Evolutionary conservation across 2,797 vertebrate genomes (phyloP), one percentile per base, ranked within the genome.

Genomic region (Mormyrops attenuatus): DNA sequence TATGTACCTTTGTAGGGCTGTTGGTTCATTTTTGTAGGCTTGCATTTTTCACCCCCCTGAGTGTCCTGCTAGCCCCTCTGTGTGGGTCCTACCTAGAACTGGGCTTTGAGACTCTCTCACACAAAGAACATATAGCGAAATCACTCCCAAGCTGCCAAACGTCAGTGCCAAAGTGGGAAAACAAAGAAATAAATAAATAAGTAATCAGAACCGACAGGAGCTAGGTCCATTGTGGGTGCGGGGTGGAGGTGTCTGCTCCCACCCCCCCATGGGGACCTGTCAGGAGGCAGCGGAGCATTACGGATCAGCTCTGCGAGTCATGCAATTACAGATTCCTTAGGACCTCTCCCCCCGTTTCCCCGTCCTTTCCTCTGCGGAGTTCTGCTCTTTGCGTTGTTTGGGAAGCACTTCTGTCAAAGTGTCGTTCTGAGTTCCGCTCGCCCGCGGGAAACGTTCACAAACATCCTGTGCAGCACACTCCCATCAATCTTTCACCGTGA

Each of bases 281-380:
- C 90, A 92, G 89, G 82, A 91, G 89, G 91, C 91, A 92, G 89
- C 57, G 57, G 89, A 88, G 91, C 89, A 90, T 90, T 89, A 84
- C 90, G 90, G 88, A 90, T 88, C 88, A 26, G 77, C 89, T 89
- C 88, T 91, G 30, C 88, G 63, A 88, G 91, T 92, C 89, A 88
- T 85, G 91, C 88, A 90, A 88, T 89, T 91, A 90, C 89, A 89
- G 26, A 89, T 86, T 91, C 90, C 90, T 90, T 91, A 89, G 73
- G 91, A 91, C 89, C 69, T 69, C 82, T 91, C 89, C 87, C 87
- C 52, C 88, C 55, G 22, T 53, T 90, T 90, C 88, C 60, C 89
- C 44, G 13, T 38, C 89, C 84, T 77, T 85, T 86, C 89, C 30
- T 9, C 85, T 9, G 11, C 7, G 3, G 52, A 60, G 52, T 47